These are phyloP conservation scores for Coronaproctus castanopsis DNA, from an alignment of 2,888 invertebrate species.

Conservation along the genomic window DNA sequence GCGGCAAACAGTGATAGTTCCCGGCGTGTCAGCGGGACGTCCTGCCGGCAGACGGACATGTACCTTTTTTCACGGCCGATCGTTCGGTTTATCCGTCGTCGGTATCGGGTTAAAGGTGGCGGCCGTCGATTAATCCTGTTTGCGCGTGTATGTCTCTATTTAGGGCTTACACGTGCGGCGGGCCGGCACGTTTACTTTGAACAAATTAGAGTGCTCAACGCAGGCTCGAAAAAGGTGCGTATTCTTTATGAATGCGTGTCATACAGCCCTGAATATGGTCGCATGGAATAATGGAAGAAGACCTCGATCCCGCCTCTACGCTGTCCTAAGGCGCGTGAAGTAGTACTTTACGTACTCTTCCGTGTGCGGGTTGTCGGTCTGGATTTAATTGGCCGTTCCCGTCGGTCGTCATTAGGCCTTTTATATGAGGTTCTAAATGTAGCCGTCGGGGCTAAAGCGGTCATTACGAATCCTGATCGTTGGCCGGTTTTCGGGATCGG, in stretches of 20 bases:
- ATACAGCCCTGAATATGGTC: constrained; percentile 28
- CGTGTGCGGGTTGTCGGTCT: constrained; percentile 7
- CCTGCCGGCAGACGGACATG: constrained; percentile 19
- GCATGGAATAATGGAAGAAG: constrained; percentile 47
- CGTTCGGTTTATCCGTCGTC: not conserved
- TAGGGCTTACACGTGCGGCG: constrained; percentile 27
- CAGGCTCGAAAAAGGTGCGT: constrained; percentile 28
- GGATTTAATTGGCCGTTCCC: not conserved
- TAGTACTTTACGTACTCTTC: constrained; percentile 7
- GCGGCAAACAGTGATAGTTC: constrained; percentile 10
- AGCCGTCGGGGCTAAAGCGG: constrained; percentile 21
- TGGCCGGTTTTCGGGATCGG: constrained; percentile 11
- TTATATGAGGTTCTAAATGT: not conserved
- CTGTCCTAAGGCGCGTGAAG: constrained; percentile 5
- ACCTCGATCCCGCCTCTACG: constrained; percentile 40
- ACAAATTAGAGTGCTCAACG: constrained; percentile 45
- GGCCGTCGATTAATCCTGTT: constrained; percentile 24
- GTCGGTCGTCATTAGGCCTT: not conserved
- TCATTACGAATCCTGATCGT: constrained; percentile 40
- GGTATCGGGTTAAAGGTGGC: not conserved
- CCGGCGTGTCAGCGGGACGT: constrained; percentile 16
- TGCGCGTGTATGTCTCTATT: constrained; percentile 24
- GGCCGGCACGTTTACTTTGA: constrained; percentile 40
- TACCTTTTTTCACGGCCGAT: constrained; percentile 1
- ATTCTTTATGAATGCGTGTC: constrained; percentile 2